phyloP scores from a whole-genome alignment of 2,113 vertebrate genomes.

The Leptobrachium leishanense region DNA sequence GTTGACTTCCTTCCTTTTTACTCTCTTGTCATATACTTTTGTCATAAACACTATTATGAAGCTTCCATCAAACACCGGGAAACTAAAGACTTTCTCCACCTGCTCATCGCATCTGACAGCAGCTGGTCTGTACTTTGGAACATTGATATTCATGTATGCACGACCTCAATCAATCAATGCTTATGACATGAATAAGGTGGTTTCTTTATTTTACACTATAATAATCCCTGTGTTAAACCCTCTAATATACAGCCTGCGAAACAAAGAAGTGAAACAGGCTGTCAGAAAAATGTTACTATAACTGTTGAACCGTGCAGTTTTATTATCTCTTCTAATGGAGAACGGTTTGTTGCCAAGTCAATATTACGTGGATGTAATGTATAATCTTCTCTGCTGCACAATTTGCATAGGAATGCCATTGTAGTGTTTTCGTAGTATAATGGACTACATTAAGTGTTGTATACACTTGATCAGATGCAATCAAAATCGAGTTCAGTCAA shows the following conservation, averaged over 20 bases:
- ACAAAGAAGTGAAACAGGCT: constrained; percentile 54
- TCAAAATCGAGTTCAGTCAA: too few relatives aligned
- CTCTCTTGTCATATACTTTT: not conserved
- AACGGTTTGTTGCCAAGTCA: too few relatives aligned
- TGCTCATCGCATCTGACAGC: constrained; percentile 54
- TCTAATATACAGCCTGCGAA: constrained; percentile 59
- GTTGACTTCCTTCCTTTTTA: not conserved
- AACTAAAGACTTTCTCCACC: constrained; percentile 55
- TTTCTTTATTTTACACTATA: constrained; percentile 53
- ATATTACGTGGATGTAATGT: too few relatives aligned
- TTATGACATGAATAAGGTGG: constrained; percentile 50
- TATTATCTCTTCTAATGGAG: too few relatives aligned
- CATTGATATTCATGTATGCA: constrained; percentile 57
- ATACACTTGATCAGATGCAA: too few relatives aligned
- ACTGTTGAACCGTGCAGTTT: not conserved
- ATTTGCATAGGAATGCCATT: too few relatives aligned
- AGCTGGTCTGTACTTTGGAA: constrained; percentile 51
- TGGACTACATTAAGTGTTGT: too few relatives aligned
- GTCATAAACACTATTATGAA: constrained; percentile 49
- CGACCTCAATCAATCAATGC: constrained; percentile 46
- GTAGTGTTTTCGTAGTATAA: too few relatives aligned
- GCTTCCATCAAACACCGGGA: constrained; percentile 46
- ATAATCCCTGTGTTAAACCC: constrained; percentile 54
- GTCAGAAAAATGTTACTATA: constrained; percentile 34
- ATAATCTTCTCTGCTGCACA: too few relatives aligned